A percentile compares a stretch with the other conserved stretches of the same genome.
Conservation (phyloP, 2,888 invertebrate genomes). For the Trichopoda pennipes region DNA sequence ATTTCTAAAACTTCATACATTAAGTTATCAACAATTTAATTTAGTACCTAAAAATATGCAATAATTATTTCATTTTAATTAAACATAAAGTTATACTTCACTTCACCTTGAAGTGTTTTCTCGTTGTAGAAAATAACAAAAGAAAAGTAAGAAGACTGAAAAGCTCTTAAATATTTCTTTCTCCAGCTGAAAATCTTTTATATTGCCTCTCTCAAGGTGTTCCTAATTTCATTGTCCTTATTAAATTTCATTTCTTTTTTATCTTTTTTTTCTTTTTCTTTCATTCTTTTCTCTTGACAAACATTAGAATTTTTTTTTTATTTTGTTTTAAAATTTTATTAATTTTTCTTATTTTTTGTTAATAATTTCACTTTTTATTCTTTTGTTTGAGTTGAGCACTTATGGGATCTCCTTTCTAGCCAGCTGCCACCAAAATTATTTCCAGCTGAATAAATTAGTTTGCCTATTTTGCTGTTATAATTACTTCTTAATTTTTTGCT, state of each 20-base stretch:
- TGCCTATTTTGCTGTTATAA: neutral
- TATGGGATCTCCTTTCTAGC: neutral
- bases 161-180: neutral
- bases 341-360: neutral
- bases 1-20: too few species aligned
- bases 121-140: neutral
- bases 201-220: neutral
- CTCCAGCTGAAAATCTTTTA: neutral
- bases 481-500: conserved; percentile 3
- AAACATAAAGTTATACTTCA: too few species aligned
- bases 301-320: neutral
- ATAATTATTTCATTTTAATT: too few species aligned
- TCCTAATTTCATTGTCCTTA: conserved; percentile 21
- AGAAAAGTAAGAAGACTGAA: neutral
- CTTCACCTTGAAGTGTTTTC: too few species aligned
- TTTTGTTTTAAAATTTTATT: neutral
- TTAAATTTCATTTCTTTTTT: neutral
- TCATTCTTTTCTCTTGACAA: neutral
- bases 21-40: too few species aligned
- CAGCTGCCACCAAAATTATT: conserved; percentile 40
- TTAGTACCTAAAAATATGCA: neutral
- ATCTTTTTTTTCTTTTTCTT: neutral
- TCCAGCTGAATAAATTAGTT: conserved; percentile 56
- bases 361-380: conserved; percentile 10
- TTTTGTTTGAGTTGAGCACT: neutral